Evolutionary conservation across 1,140 invertebrate species (phyloP), one percentile per base, ranked within the genome.

Genomic region (Ruditapes philippinarum): DNA sequence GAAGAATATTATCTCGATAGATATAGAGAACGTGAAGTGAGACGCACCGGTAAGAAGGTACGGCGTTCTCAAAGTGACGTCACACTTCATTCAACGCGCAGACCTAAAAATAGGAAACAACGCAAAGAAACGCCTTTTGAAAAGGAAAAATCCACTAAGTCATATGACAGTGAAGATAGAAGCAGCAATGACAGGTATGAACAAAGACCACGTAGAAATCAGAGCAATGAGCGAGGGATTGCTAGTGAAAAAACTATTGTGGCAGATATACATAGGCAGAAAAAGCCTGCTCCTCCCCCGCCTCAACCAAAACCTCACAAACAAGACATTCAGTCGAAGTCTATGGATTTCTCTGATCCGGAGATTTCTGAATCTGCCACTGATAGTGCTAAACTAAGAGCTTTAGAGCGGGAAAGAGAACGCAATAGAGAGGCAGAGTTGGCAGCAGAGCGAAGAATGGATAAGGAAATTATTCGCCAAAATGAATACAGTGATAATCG

Each of bases 351-450:
- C 17, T 9, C 40, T 49, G 85, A 80, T 33, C 22, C 54, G n/a
- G 85, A 88, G 38, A 70, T 89, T 17, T 19, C 78, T 22, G 68
- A 82, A 54, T 89, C 87, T 1, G 87, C 87, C 25, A 89, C 87
- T 42, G 87, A 89, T 42, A 89, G 87, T 82, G 87, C 87, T n/a
- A 89, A 89, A 89, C 87, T 89, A 5, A 81, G 87, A 42, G 87
- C 87, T 17, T 73, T 89, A 31, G 87, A 83, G 25, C 28, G 80
- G 14, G 87, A 82, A 70, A 49, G 65, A 57, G 78, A 82, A 62
- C 25, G 57, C n/a, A 60, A 80, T 40, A 76, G 31, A 31, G 81
- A 73, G 51, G n/a, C 17, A 25, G 65, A 84, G 65, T 38, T 40
- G 14, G 65, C 45, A 33, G 25, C 57, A 40, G 45, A 76, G 31